Percentiles rank a stretch among this genome's conserved stretches.
Conservation (phyloP, 2,888 invertebrate species). For the Marronus borbonicus region DNA sequence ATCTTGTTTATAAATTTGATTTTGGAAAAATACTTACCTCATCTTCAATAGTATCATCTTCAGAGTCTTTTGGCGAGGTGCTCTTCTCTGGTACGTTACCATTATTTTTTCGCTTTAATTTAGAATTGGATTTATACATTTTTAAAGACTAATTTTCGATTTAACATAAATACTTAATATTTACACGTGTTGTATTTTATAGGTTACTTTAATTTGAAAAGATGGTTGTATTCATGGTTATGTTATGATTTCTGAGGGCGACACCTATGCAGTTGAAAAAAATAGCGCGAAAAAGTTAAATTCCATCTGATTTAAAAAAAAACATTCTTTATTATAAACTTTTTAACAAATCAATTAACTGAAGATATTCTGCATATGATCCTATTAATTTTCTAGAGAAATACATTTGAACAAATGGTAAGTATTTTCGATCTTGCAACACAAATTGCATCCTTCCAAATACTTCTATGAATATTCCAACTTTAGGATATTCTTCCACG, state of each 20-base stretch:
- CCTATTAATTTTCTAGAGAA: constrained; percentile 1
- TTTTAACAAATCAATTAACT: constrained; percentile 9
- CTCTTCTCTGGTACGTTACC: background rate
- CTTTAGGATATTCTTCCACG: background rate
- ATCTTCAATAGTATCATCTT: constrained; percentile 5
- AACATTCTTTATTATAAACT: constrained; percentile 1
- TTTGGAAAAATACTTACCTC: background rate
- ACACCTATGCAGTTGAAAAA: no score
- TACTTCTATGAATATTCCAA: constrained; percentile 27
- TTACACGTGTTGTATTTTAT: constrained; percentile 20
- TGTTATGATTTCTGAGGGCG: background rate
- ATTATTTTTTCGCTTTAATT: constrained; percentile 24
- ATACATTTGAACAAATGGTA: constrained; percentile 24
- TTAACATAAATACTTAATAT: background rate
- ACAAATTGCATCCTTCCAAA: constrained; percentile 17
- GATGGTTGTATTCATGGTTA: background rate
- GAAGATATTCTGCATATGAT: constrained; percentile 28
- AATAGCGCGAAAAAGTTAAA: no score
- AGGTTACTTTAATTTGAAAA: constrained; percentile 18
- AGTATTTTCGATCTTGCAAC: background rate
- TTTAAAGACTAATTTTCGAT: background rate
- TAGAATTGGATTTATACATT: constrained; percentile 26
- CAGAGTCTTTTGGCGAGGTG: background rate
- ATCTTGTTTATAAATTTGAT: background rate
- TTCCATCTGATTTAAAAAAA: background rate